Base-by-base conservation (phyloP, 1,140 invertebrate species). In the Thalassaphorura encarpata region DNA sequence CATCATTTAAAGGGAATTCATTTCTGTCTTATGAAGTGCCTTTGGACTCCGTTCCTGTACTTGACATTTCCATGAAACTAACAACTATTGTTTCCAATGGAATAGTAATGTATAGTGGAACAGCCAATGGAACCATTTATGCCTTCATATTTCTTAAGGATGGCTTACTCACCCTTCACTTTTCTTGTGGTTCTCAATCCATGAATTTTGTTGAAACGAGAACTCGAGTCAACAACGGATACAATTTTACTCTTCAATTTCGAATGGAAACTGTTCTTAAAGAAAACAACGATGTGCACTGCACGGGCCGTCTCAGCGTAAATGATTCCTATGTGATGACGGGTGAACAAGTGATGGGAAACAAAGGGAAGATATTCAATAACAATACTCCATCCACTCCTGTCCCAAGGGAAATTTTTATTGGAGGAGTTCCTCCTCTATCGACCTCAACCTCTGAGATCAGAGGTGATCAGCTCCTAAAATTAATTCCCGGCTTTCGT, bases 121-220 rank as follows among this genome's bases (percentile, higher is more conserved):
- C 40, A 15, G 18, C 40, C 4, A 8, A 36, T 16, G 54, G 52
- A 24, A n/a, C 31, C 2, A 47, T 60, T 27, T 65, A 65, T 39
- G 57, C 60, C 11, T 29, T 65, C 5, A 48, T 65, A 39, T 65
- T 54, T 41, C 33, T 58, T 40, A 54, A 62, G 49, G 52, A 52
- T 53, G 63, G 63, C 13, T 42, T 54, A 18, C 26, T 65, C 15
- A 57, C 33, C 8, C 54, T 65, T 2, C 63, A 65, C 41, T 65
- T 65, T 47, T 65, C 63, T 19, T 65, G 63, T 53, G 63, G 63
- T 43, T 33, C 54, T n/a, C 63, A 65, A 27, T 57, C 53, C 1
- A 65, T 65, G 63, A 49, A 58, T 24, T 65, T 65, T 56, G 57
- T 65, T 3, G 63, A 65, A 39, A 65, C 56, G 26, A 62, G 63